Evolutionary conservation across 2,888 invertebrate genomes (phyloP).

Genomic region (Cephus pulcher): DNA sequence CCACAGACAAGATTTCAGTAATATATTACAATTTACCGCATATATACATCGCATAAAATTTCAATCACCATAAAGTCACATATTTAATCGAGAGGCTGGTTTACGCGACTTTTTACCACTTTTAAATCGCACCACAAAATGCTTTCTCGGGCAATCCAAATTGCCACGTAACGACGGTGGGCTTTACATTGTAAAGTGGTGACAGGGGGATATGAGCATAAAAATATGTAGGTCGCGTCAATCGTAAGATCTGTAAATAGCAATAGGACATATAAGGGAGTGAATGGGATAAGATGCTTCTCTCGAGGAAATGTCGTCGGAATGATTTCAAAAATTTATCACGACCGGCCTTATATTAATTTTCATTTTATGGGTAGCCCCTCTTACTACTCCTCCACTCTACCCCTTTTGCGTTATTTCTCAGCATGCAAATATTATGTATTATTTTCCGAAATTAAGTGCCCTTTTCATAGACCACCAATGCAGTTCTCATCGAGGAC

Average conservation of each 20-base stretch:
- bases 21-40: conserved; percentile 29
- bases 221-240: neutral
- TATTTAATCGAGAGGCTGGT: conserved; percentile 12
- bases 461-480: neutral
- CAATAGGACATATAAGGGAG: neutral
- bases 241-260: neutral
- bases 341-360: too few relatives aligned
- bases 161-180: neutral
- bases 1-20: neutral
- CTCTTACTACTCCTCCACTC: too few relatives aligned
- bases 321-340: too few relatives aligned
- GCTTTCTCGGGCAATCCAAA: conserved; percentile 4
- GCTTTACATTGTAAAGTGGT: neutral
- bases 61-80: conserved; percentile 51
- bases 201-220: neutral
- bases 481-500: neutral
- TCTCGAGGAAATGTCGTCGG: too few relatives aligned
- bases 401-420: neutral
- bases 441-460: neutral
- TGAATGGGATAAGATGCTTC: too few relatives aligned
- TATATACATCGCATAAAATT: conserved; percentile 48
- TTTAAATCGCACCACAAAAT: conserved; percentile 12
- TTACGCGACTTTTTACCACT: conserved; percentile 2
- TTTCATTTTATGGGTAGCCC: too few relatives aligned
- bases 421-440: neutral